Base-by-base conservation (phyloP, 53 echinoderm and acorn worm genomes). In the Patiria pectinifera region DNA sequence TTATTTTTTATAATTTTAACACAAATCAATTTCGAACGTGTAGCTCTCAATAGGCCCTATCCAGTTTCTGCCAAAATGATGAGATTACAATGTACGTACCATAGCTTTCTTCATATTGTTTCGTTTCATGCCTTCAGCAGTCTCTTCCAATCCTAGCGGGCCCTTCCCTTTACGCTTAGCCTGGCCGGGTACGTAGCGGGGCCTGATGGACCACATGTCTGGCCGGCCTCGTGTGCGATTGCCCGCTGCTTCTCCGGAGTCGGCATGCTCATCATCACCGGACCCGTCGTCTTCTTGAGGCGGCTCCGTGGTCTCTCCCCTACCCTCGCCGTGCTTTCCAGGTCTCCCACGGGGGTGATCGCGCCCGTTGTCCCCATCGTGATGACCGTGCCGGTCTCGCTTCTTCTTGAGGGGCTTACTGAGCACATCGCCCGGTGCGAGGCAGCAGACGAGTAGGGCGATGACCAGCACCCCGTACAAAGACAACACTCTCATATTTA, bases 81-180 rank as follows among this genome's bases (percentile, higher is more conserved):
- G 35, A 35, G 35, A 35, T 0, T 70, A 70, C 60, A 60, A 12
- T 35, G 48, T 76, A 85, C 85, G n/a, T 85, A 91, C 88, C 53
- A 87, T 43, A 12, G 82, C 91, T 59, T 94, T 87, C 53, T 91
- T 86, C 87, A 82, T 89, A 7, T 82, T 49, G 59, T 92, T 47
- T 6, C 48, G n/a, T 48, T 80, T 78, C 48, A 66, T 69, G 22
- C 59, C n/a, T 3, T 24, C 90, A n/a, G 8, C 23, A 16, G 62
- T 63, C 80, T 11, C 45, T 2, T 66, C 59, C 14, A 90, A 2
- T 11, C 69, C 80, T 0, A 90, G 23, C 1, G 90, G 90, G 4
- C 90, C 90, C 24, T 25, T 77, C 0, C 60, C 21, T 18, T 77
- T 59, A 22, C 59, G 60, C 45, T 35, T 48, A 43, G 19, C 69